Conservation (phyloP, 1,140 invertebrate genomes). For the Probaryconus sp. region DNA sequence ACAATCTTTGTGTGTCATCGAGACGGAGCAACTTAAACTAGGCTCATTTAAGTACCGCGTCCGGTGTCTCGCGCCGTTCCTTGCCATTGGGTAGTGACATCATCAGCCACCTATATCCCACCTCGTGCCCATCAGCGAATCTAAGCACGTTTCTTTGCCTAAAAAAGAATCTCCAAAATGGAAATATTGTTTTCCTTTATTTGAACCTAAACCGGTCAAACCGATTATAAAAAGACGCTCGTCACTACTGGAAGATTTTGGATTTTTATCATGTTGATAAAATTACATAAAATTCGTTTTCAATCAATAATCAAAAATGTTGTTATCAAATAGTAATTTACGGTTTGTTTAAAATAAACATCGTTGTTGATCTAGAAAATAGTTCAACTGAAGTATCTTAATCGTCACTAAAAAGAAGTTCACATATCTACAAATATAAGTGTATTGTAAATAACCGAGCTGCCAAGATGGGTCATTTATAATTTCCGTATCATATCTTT, state of each 20-base stretch:
- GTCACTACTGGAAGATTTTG: too few relatives aligned
- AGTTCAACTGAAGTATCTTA: too few relatives aligned
- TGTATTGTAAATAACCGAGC: too few relatives aligned
- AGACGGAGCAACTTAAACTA: conserved; percentile 71
- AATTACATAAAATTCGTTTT: too few relatives aligned
- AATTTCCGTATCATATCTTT: background rate
- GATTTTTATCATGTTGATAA: conserved; percentile 6
- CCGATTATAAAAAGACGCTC: conserved; percentile 16
- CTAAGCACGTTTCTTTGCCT: conserved; percentile 70
- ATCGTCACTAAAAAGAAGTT: too few relatives aligned
- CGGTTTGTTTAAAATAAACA: too few relatives aligned
- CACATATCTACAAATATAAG: too few relatives aligned
- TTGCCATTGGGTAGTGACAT: conserved; percentile 69
- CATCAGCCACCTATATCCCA: conserved; percentile 73
- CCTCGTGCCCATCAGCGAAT: conserved; percentile 65
- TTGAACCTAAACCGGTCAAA: conserved; percentile 70
- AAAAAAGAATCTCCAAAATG: conserved; percentile 66
- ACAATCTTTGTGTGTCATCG: conserved; percentile 75
- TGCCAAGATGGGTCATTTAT: background rate
- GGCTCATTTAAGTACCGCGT: conserved; percentile 67
- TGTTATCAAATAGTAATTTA: too few relatives aligned
- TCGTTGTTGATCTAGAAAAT: too few relatives aligned
- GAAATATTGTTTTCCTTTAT: conserved; percentile 73
- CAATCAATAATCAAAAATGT: too few relatives aligned
- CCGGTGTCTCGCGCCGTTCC: conserved; percentile 64